Evolutionary conservation across 2,888 invertebrate species (phyloP).

Genomic region (Galerucella pusilla): DNA sequence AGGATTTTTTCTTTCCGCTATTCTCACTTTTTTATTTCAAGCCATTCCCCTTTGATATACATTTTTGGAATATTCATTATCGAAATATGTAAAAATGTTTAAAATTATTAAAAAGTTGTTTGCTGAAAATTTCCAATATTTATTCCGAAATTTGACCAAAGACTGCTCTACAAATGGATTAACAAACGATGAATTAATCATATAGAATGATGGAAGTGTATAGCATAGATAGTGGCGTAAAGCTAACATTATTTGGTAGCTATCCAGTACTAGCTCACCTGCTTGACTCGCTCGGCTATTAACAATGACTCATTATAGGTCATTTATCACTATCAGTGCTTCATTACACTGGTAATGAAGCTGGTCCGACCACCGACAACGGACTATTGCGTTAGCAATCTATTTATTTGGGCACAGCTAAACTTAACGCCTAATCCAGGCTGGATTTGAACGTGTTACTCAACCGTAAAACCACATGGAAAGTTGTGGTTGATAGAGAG

Average conservation of each 20-base stretch:
- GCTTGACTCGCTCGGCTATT: constrained; percentile 56
- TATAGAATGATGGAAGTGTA: constrained; percentile 37
- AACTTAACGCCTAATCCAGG: constrained; percentile 28
- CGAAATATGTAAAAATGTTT: neutral
- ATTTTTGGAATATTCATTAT: too few relatives aligned
- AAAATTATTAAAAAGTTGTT: neutral
- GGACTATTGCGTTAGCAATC: constrained; percentile 36
- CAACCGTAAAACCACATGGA: constrained; percentile 2
- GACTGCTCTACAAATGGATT: constrained; percentile 25
- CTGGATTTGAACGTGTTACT: neutral
- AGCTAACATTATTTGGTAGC: constrained; percentile 43
- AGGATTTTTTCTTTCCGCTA: too few relatives aligned
- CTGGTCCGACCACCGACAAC: constrained; percentile 39
- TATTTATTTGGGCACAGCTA: constrained; percentile 33
- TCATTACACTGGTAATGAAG: constrained; percentile 61
- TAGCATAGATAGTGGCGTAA: constrained; percentile 40
- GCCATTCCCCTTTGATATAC: too few relatives aligned
- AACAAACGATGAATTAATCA: constrained; percentile 37
- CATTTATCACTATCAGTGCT: constrained; percentile 62
- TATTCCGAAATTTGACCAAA: neutral
- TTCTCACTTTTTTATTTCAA: too few relatives aligned
- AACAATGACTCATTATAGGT: constrained; percentile 61
- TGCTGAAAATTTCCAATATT: neutral
- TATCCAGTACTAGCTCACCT: constrained; percentile 53
- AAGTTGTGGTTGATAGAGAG: neutral